Percentiles rank a stretch among this genome's conserved stretches.
Conservation (phyloP, 2,113 vertebrate genomes). For the Albula goreensis region DNA sequence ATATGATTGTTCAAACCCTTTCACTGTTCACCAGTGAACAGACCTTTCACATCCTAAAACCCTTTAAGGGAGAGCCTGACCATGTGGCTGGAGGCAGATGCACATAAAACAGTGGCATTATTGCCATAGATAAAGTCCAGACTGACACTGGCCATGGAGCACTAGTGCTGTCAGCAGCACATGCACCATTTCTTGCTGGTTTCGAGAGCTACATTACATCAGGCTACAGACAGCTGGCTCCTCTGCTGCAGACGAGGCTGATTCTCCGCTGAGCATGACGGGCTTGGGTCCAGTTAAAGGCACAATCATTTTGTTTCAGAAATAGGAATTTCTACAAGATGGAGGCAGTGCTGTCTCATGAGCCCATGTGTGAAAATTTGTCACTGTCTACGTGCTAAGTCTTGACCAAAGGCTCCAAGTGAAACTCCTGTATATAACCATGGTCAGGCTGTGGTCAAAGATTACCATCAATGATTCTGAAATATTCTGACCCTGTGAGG, state of each 20-base stretch:
- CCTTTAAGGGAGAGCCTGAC: neutral
- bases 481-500: too few species aligned
- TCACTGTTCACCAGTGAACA: neutral
- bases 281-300: conserved; percentile 60
- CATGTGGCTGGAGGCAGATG: neutral
- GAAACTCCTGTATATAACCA: too few species aligned
- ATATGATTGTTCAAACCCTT: neutral
- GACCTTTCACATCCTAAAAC: neutral
- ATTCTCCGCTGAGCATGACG: conserved; percentile 65
- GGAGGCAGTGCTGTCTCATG: neutral
- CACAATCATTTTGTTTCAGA: conserved; percentile 43
- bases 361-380: too few species aligned
- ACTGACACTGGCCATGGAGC: neutral
- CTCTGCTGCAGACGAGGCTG: conserved; percentile 75
- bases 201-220: conserved; percentile 81
- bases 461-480: too few species aligned
- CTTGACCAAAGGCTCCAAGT: too few species aligned
- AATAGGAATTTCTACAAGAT: neutral
- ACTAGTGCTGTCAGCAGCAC: neutral
- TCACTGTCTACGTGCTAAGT: too few species aligned
- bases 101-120: neutral
- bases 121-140: neutral
- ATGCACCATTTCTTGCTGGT: conserved; percentile 70
- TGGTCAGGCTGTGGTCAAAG: too few species aligned
- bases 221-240: conserved; percentile 82